These are phyloP conservation scores for Lordiphosa fenestrarum DNA, from an alignment of 2,888 invertebrate species.

Conservation along the genomic window DNA sequence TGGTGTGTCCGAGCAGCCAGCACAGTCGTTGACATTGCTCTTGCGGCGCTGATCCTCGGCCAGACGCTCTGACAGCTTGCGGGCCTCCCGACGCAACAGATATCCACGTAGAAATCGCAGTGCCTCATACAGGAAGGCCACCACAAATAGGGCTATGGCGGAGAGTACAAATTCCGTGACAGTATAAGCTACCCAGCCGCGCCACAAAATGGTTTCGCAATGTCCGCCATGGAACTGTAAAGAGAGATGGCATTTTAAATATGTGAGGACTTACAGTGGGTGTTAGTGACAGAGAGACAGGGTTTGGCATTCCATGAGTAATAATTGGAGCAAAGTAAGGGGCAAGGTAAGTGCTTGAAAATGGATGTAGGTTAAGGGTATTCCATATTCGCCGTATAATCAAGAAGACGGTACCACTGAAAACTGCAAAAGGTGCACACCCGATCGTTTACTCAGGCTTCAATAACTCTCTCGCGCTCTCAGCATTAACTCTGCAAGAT, in stretches of 20 bases:
- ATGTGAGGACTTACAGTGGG: neutral
- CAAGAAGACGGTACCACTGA: no score
- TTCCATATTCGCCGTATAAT: no score
- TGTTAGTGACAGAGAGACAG: neutral
- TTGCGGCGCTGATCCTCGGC: slow-evolving; percentile 57
- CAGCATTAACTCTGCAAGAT: no score
- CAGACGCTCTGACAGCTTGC: slow-evolving; percentile 53
- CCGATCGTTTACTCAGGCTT: no score
- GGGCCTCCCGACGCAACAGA: slow-evolving; percentile 52
- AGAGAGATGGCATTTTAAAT: neutral
- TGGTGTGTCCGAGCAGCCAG: slow-evolving; percentile 58
- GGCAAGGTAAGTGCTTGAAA: no score
- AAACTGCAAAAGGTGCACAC: no score
- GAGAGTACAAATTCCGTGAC: slow-evolving; percentile 91
- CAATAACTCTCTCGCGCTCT: no score
- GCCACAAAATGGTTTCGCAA: slow-evolving; percentile 89
- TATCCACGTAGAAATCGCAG: slow-evolving; percentile 89
- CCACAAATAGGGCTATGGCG: slow-evolving; percentile 92
- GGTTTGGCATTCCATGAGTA: no score
- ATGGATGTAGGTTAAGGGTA: no score
- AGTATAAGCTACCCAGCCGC: slow-evolving; percentile 88
- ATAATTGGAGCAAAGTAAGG: no score
- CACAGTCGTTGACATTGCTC: slow-evolving; percentile 28
- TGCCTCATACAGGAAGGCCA: slow-evolving; percentile 96
- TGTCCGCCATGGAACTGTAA: slow-evolving; percentile 91